Conservation (phyloP, 2,888 invertebrate genomes). For the Melinaea menophilus region DNA sequence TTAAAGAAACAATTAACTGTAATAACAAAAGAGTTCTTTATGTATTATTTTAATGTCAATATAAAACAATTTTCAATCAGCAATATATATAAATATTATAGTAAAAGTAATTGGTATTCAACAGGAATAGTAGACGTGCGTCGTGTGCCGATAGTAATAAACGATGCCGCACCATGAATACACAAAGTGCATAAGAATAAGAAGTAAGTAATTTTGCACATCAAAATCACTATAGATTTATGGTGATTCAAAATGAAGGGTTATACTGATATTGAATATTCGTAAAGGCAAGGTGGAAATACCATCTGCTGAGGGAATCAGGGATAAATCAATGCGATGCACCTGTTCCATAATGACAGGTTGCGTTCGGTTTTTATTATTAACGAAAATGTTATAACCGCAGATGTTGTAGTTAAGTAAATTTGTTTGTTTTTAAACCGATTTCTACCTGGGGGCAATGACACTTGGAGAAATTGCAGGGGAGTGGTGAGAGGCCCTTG, state of each 20-base stretch:
- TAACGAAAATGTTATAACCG: no score
- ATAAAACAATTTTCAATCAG: no score
- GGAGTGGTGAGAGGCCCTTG: conserved; percentile 10
- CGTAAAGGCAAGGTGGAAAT: conserved; percentile 60
- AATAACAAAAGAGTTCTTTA: no score
- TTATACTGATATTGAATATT: conserved; percentile 41
- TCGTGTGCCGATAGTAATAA: conserved; percentile 66
- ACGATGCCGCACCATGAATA: conserved; percentile 52
- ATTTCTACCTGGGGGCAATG: no score
- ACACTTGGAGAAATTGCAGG: conserved; percentile 9
- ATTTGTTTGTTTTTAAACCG: no score
- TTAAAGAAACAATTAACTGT: no score
- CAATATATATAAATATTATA: conserved; percentile 24
- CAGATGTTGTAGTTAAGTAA: no score
- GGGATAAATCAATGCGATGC: conserved; percentile 49
- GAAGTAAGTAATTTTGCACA: neutral
- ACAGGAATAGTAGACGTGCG: conserved; percentile 59
- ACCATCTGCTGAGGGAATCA: conserved; percentile 55
- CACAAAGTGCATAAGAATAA: neutral
- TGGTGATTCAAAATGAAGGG: neutral
- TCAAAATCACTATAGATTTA: neutral
- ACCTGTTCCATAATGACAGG: conserved; percentile 45
- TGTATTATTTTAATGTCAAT: no score
- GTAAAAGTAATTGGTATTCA: conserved; percentile 50
- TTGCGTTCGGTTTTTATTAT: no score